phyloP scores from a whole-genome alignment of 1,140 invertebrate species.

The Ceratoteleas bidentatus region DNA sequence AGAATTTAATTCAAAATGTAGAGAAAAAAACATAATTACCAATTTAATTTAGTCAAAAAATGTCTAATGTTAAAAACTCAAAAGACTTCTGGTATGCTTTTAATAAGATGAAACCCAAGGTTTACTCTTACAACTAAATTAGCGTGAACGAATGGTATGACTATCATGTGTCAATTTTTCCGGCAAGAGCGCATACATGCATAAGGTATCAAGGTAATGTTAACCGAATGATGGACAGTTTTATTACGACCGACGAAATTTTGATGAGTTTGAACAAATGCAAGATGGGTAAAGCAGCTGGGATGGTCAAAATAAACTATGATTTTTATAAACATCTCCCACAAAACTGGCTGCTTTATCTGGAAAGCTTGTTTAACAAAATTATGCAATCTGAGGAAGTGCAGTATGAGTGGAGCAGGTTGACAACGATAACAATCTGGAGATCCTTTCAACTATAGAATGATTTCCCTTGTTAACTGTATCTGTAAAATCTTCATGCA shows the following conservation, averaged over 20 bases:
- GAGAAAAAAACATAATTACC: too few species aligned
- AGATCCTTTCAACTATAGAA: background rate
- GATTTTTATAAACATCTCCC: conserved; percentile 2
- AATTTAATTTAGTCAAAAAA: too few species aligned
- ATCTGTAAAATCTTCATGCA: background rate
- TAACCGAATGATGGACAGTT: too few species aligned
- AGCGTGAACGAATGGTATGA: too few species aligned
- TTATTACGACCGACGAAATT: background rate
- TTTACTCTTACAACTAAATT: too few species aligned
- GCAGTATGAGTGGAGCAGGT: background rate
- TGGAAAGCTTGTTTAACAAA: background rate
- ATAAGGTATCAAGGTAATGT: too few species aligned
- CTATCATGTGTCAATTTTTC: too few species aligned
- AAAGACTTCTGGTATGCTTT: too few species aligned
- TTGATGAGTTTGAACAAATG: background rate
- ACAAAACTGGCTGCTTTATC: background rate
- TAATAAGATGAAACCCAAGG: too few species aligned
- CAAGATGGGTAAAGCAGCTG: background rate
- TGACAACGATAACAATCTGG: background rate
- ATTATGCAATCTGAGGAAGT: background rate
- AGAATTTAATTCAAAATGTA: too few species aligned
- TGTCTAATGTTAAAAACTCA: too few species aligned
- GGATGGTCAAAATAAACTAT: background rate
- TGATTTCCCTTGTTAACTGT: background rate
- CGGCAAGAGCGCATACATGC: too few species aligned